phyloP scores from a whole-genome alignment of 2,113 vertebrate species.

The Gila orcuttii region DNA sequence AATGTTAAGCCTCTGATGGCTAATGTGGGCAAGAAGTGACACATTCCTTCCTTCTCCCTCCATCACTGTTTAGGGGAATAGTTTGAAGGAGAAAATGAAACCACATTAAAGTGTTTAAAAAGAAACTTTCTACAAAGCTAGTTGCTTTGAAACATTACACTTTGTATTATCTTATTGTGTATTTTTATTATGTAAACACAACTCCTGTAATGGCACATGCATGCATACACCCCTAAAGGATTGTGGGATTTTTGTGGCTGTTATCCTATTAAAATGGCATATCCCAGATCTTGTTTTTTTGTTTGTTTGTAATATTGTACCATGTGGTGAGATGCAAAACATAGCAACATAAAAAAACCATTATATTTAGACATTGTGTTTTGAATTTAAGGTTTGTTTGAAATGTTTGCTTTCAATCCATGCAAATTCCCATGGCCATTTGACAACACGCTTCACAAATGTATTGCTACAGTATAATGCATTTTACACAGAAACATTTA shows the following conservation, averaged over 20 bases:
- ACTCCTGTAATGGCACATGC: not conserved
- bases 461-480: not conserved
- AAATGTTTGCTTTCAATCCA: not conserved
- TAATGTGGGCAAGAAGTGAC: constrained; percentile 4
- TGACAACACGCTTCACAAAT: not conserved
- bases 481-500: not conserved
- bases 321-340: not conserved
- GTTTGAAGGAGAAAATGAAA: not conserved
- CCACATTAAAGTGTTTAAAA: not conserved
- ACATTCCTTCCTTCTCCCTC: not conserved
- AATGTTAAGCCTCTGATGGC: not conserved
- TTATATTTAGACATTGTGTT: not conserved
- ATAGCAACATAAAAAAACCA: not conserved
- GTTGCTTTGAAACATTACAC: not conserved
- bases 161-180: not conserved
- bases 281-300: not conserved
- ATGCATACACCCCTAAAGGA: not conserved
- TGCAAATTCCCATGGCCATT: not conserved
- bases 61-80: constrained; percentile 19
- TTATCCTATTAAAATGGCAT: not conserved
- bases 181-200: too few species aligned
- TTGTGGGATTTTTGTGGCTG: not conserved
- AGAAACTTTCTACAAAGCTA: not conserved
- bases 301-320: not conserved
- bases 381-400: not conserved